A percentile compares a stretch with the other conserved stretches of the same genome.
Evolutionary conservation across 1,140 invertebrate genomes (phyloP).

Genomic region (Panagrolaimus sp.): DNA sequence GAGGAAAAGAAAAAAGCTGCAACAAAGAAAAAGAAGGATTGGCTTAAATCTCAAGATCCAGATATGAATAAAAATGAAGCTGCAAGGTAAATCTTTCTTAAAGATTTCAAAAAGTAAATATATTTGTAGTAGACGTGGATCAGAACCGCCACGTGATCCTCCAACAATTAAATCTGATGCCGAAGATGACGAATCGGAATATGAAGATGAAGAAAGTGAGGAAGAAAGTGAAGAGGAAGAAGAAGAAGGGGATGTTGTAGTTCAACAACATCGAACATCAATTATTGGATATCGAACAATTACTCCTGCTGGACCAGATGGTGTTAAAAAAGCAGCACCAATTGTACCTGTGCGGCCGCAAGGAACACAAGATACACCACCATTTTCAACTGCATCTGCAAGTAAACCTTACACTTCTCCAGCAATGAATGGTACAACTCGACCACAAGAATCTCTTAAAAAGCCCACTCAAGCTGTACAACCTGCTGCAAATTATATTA

Average conservation of each 20-base stretch:
- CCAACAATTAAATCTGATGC: slow-evolving; percentile 3
- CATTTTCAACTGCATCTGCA: not conserved
- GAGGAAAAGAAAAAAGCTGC: slow-evolving; percentile 22
- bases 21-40: slow-evolving; percentile 17
- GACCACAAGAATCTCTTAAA: not conserved
- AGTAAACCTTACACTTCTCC: slow-evolving; percentile 18
- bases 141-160: slow-evolving; percentile 29
- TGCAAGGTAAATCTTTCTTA: not conserved
- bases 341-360: slow-evolving; percentile 44
- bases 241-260: slow-evolving; percentile 36
- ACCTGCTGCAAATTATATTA: not conserved
- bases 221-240: slow-evolving; percentile 52
- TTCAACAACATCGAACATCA: slow-evolving; percentile 40
- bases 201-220: slow-evolving; percentile 22
- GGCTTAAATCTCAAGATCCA: slow-evolving; percentile 10
- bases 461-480: not conserved
- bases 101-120: too few species aligned
- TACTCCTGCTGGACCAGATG: slow-evolving; percentile 20
- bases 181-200: slow-evolving; percentile 22
- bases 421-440: slow-evolving; percentile 10
- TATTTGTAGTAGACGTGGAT: slow-evolving; percentile 24
- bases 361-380: slow-evolving; percentile 3
- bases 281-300: slow-evolving; percentile 48
- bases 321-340: slow-evolving; percentile 38
- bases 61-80: slow-evolving; percentile 19